Percentiles rank a stretch among this genome's conserved stretches.
phyloP scores from a whole-genome alignment of 2,113 vertebrate genomes.

The Atlantisia rogersi region DNA sequence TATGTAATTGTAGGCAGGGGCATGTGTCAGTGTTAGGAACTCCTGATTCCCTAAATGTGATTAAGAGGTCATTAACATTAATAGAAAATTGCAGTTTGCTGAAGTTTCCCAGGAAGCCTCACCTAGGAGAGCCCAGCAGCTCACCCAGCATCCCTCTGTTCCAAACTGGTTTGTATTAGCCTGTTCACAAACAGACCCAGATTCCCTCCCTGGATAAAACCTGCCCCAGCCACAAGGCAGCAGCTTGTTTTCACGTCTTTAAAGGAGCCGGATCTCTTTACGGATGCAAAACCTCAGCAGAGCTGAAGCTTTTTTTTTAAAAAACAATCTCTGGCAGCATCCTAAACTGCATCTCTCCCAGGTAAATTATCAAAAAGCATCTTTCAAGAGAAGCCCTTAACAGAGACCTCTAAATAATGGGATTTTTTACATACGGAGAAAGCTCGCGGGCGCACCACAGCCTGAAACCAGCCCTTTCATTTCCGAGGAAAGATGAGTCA shows the following conservation, averaged over 20 bases:
- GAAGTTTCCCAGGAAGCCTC: not conserved
- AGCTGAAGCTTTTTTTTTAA: not conserved
- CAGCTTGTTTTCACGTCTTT: not conserved
- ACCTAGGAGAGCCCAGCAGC: slow-evolving; percentile 12
- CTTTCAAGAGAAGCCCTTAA: not conserved
- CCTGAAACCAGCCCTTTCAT: not conserved
- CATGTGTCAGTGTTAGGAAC: not conserved
- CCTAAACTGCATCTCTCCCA: not conserved
- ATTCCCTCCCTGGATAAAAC: slow-evolving; percentile 7
- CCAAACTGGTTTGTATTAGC: slow-evolving; percentile 35
- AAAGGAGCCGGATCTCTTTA: not conserved
- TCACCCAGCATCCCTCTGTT: not conserved
- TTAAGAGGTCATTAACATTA: slow-evolving; percentile 31
- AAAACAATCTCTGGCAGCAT: not conserved
- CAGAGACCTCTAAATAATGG: not conserved
- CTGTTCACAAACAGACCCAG: slow-evolving; percentile 30
- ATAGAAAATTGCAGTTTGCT: slow-evolving; percentile 4
- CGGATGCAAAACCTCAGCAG: not conserved
- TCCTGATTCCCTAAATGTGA: not conserved
- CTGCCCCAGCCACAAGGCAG: not conserved
- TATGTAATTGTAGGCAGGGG: not conserved
- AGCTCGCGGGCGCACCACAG: not conserved
- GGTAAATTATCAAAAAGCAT: not conserved
- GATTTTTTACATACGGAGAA: slow-evolving; percentile 4
- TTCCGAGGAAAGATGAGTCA: slow-evolving; percentile 58